These are phyloP conservation scores for Dendroctonus ponderosae DNA, from an alignment of 1,140 invertebrate genomes.

Conservation along the genomic window DNA sequence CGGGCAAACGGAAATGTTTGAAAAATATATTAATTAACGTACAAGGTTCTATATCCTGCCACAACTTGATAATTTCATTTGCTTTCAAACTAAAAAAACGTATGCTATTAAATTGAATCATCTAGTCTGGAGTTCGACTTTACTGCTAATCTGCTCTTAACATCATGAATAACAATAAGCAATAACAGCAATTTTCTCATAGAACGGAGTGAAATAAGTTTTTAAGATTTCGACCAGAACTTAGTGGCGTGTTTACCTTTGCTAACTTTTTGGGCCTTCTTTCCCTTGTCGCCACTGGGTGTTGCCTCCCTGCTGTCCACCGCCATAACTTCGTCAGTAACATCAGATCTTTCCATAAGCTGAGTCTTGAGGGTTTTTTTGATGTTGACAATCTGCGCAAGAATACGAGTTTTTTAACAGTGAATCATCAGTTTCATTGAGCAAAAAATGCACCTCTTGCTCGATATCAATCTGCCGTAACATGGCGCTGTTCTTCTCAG, in stretches of 20 bases:
- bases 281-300: conserved; percentile 52
- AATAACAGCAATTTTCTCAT: background rate
- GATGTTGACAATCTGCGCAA: conserved; percentile 62
- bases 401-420: conserved; percentile 41
- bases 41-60: no score
- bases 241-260: conserved; percentile 56
- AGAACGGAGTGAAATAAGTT: background rate
- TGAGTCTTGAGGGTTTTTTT: conserved; percentile 80
- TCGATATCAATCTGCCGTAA: conserved; percentile 82
- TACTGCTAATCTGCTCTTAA: no score
- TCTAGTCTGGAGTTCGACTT: background rate
- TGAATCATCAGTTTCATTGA: background rate
- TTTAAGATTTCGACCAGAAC: conserved; percentile 60
- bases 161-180: background rate
- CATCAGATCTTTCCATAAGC: conserved; percentile 63
- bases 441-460: conserved; percentile 57
- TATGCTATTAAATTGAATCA: background rate
- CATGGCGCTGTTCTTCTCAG: conserved; percentile 76
- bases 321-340: conserved; percentile 60
- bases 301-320: conserved; percentile 57
- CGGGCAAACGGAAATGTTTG: background rate
- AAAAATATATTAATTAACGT: background rate
- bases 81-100: background rate
- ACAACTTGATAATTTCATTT: no score
- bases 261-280: conserved; percentile 56